Base-by-base conservation (phyloP, 1,140 invertebrate species). In the Lasioglossum baleicum region DNA sequence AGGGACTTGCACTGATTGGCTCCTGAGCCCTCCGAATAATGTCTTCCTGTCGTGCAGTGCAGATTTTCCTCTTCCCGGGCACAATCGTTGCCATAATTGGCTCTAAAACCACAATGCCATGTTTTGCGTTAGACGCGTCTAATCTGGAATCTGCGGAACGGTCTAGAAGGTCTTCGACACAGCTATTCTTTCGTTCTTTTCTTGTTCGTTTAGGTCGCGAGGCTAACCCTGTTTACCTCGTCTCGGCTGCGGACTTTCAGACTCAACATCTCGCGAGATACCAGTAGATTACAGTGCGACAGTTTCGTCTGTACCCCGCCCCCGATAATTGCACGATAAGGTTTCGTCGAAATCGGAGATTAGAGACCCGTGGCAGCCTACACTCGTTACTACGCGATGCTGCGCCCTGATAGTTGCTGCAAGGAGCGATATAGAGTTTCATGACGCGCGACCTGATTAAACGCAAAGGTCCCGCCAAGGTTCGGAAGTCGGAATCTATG, bases 281-380 rank as follows among this genome's bases (percentile, higher is more conserved):
- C 42, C 48, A 35, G 64, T 61, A 65, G 70, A 85, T 85, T 84
- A 84, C 70, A 84, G 74, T 10, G 72, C 60, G 60, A 71, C 60
- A 56, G 20, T 71, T 48, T 72, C 75, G 26, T 51, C 63, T 13
- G 71, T 72, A 22, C 42, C 42, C 83, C 44, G 26, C 15, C 60
- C 60, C 13, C 68, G 71, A 86, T 86, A 86, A 86, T 86, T 80
- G 75, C 60, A 73, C 80, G 76, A 86, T 83, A 82, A 77, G 63
- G 68, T 78, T 72, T 68, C 80, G 68, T 65, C 68, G 75, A 53
- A 82, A 72, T 78, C 75, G 35, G 75, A 72, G 75, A 82, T 80
- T 75, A 80, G 26, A 80, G 77, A 40, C 40, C 40, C 10, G 53
- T 51, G 17, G 22, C 64, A 61, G 77, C 61, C 71, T 67, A 61